Evolutionary conservation across 1,140 invertebrate genomes (phyloP), one percentile per base, ranked within the genome.

Genomic region (Thereuonema tuberculata): DNA sequence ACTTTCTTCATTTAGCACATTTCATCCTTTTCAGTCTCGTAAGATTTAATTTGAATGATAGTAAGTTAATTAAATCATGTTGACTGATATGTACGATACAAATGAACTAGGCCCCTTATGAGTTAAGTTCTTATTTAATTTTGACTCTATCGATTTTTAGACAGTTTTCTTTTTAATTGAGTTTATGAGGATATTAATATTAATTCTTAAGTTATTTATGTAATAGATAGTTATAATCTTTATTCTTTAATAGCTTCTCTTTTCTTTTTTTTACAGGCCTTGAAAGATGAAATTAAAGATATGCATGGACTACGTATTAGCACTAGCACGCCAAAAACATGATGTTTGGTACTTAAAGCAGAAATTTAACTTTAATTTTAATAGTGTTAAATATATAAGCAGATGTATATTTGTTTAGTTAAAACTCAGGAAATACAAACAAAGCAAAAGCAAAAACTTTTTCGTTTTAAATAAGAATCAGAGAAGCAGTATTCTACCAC

Each of bases 241-340:
- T 5, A 9, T 9, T 37, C 5, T 37, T 37, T 37, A 37, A 37
- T 37, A 9, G 5, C 48, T 20, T 62, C 21, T 56, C 12, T 37
- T 50, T 48, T 29, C 60, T 63, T 67, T 61, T 63, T 58, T 50
- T 76, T 76, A 25, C 68, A 83, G 80, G 80, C 80, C 1, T 75
- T 92, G 9, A 84, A 85, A 69, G 78, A 80, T 64, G 83, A 89
- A 74, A 90, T 91, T 54, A 85, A 84, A 71, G 78, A 82, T 61
- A 89, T 91, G 84, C 88, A 92, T 74, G 88, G 87, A 1, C 77
- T 89, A 43, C 74, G 85, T 63, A 86, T 92, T 64, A 78, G 81
- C 61, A 87, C 85, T 14, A 66, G 66, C 14, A 65, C 65, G n/a
- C 68, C 64, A 17, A 61, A 26, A 37, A 5, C 29, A 28, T 56